A percentile compares a stretch with the other conserved stretches of the same genome.
These are phyloP conservation scores for Bolinopsis microptera DNA, from an alignment of 37 sponge, comb jelly and placozoan species.

Conservation along the genomic window DNA sequence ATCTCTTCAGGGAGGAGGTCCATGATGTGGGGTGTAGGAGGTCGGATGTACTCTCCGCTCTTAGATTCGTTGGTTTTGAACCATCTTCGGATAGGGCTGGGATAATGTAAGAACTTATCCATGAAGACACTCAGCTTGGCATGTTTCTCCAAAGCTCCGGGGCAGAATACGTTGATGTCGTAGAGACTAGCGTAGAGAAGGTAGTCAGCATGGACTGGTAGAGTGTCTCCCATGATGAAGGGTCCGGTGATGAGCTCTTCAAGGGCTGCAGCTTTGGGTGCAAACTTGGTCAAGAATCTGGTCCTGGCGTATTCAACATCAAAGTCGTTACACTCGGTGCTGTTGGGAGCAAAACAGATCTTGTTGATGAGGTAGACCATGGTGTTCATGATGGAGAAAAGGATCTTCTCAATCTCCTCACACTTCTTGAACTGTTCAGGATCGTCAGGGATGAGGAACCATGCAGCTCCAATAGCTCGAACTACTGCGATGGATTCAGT, in stretches of 20 bases:
- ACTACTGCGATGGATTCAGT: conserved; percentile 30
- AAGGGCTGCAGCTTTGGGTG: background rate
- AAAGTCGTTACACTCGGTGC: background rate
- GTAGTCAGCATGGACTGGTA: conserved; percentile 25
- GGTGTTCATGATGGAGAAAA: conserved; percentile 34
- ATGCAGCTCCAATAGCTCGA: background rate
- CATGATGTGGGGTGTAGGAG: conserved; percentile 26
- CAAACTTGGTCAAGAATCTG: background rate
- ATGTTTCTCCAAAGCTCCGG: background rate
- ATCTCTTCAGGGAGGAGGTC: background rate
- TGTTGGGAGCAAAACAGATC: conserved; percentile 54
- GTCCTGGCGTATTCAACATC: conserved; percentile 1
- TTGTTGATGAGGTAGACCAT: conserved; percentile 64
- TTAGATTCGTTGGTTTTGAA: conserved; percentile 7
- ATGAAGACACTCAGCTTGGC: background rate
- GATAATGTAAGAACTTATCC: background rate
- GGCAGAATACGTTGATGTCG: background rate
- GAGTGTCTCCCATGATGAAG: conserved; percentile 38
- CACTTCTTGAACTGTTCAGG: background rate
- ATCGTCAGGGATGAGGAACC: conserved; percentile 29
- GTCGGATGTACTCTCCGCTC: conserved; percentile 14
- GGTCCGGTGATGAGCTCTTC: conserved; percentile 3
- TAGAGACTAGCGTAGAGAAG: background rate
- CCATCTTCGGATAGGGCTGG: conserved; percentile 3
- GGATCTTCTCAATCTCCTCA: conserved; percentile 28